Percentiles rank a stretch among this genome's conserved stretches.
These are phyloP conservation scores for Steinernema feltiae DNA, from an alignment of 1,140 invertebrate genomes.

Conservation along the genomic window DNA sequence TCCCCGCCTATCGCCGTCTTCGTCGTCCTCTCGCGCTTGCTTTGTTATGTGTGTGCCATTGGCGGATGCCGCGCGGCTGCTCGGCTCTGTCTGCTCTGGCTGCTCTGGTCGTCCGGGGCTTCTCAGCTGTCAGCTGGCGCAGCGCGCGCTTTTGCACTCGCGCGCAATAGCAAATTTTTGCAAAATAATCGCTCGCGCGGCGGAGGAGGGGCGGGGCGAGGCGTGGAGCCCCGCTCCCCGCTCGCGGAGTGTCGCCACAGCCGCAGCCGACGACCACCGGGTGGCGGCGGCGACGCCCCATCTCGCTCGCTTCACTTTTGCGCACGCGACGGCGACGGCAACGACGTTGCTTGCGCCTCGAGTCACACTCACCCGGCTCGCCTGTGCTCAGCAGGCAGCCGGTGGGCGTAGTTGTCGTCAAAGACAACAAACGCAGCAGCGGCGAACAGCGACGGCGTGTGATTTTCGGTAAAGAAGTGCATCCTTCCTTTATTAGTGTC, in stretches of 20 bases:
- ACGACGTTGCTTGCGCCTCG: no score
- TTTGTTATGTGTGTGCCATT: not conserved
- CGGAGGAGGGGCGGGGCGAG: no score
- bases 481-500: no score
- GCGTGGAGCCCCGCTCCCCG: not conserved
- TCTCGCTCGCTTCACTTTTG: no score
- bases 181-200: conserved; percentile 7
- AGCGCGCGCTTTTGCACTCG: not conserved
- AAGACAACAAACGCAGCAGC: no score
- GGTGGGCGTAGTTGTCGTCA: no score
- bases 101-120: not conserved
- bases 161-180: not conserved
- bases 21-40: not conserved
- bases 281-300: no score
- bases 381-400: not conserved
- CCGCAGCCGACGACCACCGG: no score
- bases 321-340: no score
- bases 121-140: not conserved
- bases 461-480: not conserved
- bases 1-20: not conserved
- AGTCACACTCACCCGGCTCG: no score
- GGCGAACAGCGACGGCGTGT: not conserved
- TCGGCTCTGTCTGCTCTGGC: not conserved
- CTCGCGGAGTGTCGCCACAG: not conserved
- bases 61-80: not conserved